These are phyloP conservation scores for Melanogrammus aeglefinus DNA, from an alignment of 2,797 vertebrate species.

Conservation along the genomic window DNA sequence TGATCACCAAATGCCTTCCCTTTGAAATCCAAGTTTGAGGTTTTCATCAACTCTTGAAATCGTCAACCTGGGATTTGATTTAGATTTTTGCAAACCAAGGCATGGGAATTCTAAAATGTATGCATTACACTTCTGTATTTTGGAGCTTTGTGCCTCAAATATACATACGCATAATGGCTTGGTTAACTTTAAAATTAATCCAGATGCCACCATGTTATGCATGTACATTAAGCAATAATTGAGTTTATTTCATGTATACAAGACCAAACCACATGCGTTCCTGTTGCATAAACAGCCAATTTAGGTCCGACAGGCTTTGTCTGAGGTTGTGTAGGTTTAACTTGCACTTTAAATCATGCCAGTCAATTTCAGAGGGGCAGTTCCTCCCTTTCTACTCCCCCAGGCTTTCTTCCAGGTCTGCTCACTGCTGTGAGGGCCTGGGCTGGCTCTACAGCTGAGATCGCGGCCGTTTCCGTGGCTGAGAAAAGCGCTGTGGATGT, in stretches of 20 bases:
- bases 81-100: neutral
- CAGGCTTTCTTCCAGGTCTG: slow-evolving; percentile 47
- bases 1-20: neutral
- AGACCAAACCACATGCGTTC: neutral
- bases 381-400: neutral
- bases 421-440: slow-evolving; percentile 52
- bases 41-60: neutral
- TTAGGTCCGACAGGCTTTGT: neutral
- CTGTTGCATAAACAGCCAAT: neutral
- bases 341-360: neutral
- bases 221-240: neutral
- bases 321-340: neutral
- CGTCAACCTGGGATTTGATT: neutral
- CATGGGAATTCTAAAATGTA: neutral
- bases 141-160: neutral
- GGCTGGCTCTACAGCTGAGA: slow-evolving; percentile 49
- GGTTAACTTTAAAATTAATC: too few species aligned
- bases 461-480: slow-evolving; percentile 61
- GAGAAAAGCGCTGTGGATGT: slow-evolving; percentile 38
- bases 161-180: neutral
- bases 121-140: neutral
- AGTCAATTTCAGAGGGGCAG: too few species aligned
- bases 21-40: neutral
- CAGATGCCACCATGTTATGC: neutral
- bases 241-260: neutral